Evolutionary conservation across 2,888 invertebrate genomes (phyloP).

Genomic region (Caenorhabditis sulstoni): DNA sequence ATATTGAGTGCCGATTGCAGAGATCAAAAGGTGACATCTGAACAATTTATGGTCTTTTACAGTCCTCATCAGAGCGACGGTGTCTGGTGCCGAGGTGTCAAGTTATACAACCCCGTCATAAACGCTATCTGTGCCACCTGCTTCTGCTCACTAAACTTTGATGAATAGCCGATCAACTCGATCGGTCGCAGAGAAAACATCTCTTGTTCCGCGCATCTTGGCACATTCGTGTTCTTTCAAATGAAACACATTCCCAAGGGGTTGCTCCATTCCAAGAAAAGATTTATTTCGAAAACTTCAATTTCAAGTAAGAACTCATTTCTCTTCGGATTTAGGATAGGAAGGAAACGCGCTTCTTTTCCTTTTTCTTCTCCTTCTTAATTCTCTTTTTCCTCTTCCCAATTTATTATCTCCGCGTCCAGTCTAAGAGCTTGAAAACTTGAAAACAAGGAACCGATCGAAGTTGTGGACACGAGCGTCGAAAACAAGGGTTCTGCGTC

Average conservation of each 20-base stretch:
- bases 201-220: neutral
- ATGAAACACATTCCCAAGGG: conserved; percentile 22
- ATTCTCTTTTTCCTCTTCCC: neutral
- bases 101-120: too few relatives aligned
- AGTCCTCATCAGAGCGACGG: too few relatives aligned
- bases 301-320: conserved; percentile 13
- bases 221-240: neutral
- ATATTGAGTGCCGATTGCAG: too few relatives aligned
- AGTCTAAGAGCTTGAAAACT: neutral
- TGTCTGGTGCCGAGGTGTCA: too few relatives aligned
- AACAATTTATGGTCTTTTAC: too few relatives aligned
- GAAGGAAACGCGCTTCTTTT: too few relatives aligned
- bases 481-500: neutral
- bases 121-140: too few relatives aligned
- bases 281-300: conserved; percentile 40
- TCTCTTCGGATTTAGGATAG: neutral
- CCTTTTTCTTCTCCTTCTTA: too few relatives aligned
- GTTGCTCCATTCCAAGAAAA: conserved; percentile 16
- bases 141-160: too few relatives aligned
- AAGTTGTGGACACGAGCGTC: neutral
- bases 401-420: neutral
- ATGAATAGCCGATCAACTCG: too few relatives aligned
- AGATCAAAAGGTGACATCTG: too few relatives aligned
- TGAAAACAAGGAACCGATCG: conserved; percentile 2
- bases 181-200: too few relatives aligned